phyloP scores from a whole-genome alignment of 2,888 invertebrate genomes.

The Philaethria dido region DNA sequence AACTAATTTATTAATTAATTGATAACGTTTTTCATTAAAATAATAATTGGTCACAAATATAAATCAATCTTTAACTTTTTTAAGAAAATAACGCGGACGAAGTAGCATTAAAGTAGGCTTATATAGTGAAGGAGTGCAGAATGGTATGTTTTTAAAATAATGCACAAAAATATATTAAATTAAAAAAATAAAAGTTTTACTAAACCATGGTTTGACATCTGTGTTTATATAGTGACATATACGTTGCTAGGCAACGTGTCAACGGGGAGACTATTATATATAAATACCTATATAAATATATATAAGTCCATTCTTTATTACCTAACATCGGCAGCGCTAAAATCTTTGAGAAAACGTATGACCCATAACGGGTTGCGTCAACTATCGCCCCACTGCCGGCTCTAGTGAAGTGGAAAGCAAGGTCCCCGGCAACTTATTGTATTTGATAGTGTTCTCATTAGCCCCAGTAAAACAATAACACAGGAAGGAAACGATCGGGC shows the following conservation, averaged over 20 bases:
- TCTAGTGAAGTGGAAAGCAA: conserved; percentile 82
- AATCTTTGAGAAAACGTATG: conserved; percentile 68
- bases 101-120: too few species aligned
- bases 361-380: conserved; percentile 74
- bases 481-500: conserved; percentile 80
- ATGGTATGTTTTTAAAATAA: too few species aligned
- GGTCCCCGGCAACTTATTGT: conserved; percentile 78
- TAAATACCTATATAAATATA: too few species aligned
- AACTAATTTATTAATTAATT: conserved; percentile 50
- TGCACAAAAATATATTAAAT: too few species aligned
- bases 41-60: neutral
- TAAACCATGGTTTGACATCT: too few species aligned
- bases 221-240: too few species aligned
- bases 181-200: too few species aligned
- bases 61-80: neutral
- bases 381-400: conserved; percentile 68
- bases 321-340: conserved; percentile 26
- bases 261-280: too few species aligned
- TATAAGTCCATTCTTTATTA: conserved; percentile 4
- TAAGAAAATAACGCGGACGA: too few species aligned
- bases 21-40: neutral
- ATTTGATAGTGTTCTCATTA: conserved; percentile 77
- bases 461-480: conserved; percentile 79
- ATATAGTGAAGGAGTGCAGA: too few species aligned
- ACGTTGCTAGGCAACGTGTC: too few species aligned